Conservation (phyloP, 2,888 invertebrate genomes). For the Apomyelois bistriatella region DNA sequence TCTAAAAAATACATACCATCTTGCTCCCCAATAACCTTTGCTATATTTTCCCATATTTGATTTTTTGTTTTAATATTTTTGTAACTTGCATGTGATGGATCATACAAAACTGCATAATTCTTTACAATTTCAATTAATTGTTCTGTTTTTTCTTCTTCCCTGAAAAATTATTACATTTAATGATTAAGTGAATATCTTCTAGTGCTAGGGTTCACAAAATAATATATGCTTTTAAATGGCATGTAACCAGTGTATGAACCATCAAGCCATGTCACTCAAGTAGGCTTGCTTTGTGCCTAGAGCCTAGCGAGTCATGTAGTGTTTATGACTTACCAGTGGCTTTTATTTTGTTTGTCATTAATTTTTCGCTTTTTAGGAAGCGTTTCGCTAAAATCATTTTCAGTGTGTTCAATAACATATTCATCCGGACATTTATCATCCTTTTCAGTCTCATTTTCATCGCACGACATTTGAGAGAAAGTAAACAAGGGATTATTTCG, state of each 20-base stretch:
- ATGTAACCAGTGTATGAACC: no score
- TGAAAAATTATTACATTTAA: not conserved
- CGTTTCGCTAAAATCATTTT: not conserved
- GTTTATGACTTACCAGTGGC: not conserved
- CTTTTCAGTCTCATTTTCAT: not conserved
- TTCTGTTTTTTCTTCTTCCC: not conserved
- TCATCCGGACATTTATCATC: not conserved
- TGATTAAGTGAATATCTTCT: no score
- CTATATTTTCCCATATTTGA: not conserved
- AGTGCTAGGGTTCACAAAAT: no score
- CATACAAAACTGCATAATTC: constrained; percentile 2
- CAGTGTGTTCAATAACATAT: not conserved
- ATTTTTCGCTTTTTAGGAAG: not conserved
- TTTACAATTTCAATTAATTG: not conserved
- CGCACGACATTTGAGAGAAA: not conserved
- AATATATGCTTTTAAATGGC: no score
- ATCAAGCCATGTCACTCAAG: no score
- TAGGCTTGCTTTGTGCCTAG: no score
- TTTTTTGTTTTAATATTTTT: not conserved
- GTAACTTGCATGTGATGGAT: not conserved
- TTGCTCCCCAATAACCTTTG: not conserved
- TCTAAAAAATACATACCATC: not conserved
- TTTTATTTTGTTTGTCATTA: not conserved
- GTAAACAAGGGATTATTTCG: not conserved
- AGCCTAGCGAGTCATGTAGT: no score